Percentiles rank a stretch among this genome's conserved stretches.
Evolutionary conservation across 2,113 vertebrate species (phyloP).

Genomic region (Saccopteryx leptura): DNA sequence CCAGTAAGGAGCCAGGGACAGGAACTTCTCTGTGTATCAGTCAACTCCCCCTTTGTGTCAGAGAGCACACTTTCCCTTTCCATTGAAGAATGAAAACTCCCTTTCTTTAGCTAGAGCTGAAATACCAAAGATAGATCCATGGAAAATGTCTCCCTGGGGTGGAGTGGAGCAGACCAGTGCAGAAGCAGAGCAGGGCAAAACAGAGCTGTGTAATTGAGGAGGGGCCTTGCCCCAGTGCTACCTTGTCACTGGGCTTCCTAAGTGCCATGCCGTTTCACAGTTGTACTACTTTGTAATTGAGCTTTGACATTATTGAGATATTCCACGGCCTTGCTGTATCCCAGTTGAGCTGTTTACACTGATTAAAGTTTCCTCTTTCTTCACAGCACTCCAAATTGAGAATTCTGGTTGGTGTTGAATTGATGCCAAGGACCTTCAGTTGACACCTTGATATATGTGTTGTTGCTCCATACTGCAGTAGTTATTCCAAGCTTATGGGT

Average conservation of each 20-base stretch:
- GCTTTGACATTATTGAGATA: not conserved
- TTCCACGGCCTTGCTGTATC: not conserved
- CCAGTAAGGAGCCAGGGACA: too few relatives aligned
- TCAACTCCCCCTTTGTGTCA: too few relatives aligned
- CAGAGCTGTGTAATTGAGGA: not conserved
- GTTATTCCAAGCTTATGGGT: not conserved
- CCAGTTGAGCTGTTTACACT: not conserved
- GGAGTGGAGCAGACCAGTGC: not conserved
- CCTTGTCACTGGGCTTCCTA: not conserved
- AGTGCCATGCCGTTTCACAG: not conserved
- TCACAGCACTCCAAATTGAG: not conserved
- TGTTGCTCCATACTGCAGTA: not conserved
- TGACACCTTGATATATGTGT: not conserved
- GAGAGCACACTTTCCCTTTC: too few relatives aligned
- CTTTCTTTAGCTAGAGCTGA: not conserved
- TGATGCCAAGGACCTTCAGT: not conserved
- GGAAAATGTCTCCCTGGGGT: not conserved
- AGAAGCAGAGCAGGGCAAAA: not conserved
- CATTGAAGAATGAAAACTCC: too few relatives aligned
- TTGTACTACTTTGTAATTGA: not conserved
- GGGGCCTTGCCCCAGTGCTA: not conserved
- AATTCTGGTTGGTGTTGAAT: not conserved
- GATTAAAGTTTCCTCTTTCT: not conserved
- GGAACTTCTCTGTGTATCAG: too few relatives aligned
- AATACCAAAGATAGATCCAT: not conserved